Evolutionary conservation across 2,888 invertebrate species (phyloP).

Genomic region (Arge pagana): DNA sequence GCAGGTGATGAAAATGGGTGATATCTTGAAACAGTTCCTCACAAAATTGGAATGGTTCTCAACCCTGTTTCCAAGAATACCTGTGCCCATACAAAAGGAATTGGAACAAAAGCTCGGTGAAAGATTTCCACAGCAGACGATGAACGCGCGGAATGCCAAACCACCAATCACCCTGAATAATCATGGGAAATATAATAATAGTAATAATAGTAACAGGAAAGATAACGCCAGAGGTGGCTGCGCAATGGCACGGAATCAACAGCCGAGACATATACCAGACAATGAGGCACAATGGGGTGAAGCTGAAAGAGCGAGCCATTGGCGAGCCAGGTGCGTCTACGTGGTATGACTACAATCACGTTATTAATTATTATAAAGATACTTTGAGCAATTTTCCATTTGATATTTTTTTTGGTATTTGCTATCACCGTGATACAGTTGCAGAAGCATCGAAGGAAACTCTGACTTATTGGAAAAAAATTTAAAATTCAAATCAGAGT

Average conservation of each 20-base stretch:
- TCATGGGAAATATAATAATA: conserved; percentile 50
- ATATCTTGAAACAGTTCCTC: conserved; percentile 88
- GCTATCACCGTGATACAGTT: too few species aligned
- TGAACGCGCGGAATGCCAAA: conserved; percentile 52
- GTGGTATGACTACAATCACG: conserved; percentile 56
- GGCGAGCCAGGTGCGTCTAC: conserved; percentile 58
- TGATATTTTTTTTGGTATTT: too few species aligned
- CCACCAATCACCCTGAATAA: conserved; percentile 55
- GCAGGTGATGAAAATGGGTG: conserved; percentile 89
- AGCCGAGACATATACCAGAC: conserved; percentile 55
- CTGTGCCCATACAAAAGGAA: conserved; percentile 95
- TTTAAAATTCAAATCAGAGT: too few species aligned
- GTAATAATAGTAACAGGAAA: conserved; percentile 41
- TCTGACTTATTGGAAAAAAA: too few species aligned
- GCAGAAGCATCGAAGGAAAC: too few species aligned
- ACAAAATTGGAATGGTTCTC: conserved; percentile 99
- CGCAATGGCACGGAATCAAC: conserved; percentile 39
- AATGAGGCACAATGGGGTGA: conserved; percentile 57
- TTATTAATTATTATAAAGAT: conserved; percentile 41
- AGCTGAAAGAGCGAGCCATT: conserved; percentile 56
- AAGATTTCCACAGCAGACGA: conserved; percentile 64
- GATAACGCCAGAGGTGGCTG: conserved; percentile 46
- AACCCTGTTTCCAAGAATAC: conserved; percentile 97
- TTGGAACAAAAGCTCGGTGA: conserved; percentile 76
- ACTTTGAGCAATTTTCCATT: too few species aligned